These are phyloP conservation scores for Sebastes iracundus DNA, from an alignment of 2,797 vertebrate genomes.

Conservation along the genomic window DNA sequence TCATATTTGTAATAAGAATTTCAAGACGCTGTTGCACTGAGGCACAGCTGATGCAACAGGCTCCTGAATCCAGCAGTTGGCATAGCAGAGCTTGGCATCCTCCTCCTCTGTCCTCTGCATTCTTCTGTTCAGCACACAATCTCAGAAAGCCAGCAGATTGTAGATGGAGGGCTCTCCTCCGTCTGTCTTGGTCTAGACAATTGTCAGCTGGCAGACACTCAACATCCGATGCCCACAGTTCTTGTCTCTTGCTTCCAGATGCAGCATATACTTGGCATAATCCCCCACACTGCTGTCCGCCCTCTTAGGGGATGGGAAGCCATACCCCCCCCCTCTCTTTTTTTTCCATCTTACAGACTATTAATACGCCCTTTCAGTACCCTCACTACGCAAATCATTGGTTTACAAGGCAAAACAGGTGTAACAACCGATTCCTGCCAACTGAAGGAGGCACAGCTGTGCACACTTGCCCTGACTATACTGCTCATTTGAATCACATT, in stretches of 20 bases:
- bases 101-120: constrained; percentile 36
- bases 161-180: constrained; percentile 62
- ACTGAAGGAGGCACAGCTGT: constrained; percentile 60
- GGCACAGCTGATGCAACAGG: constrained; percentile 55
- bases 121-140: constrained; percentile 63
- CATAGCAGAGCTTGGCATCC: constrained; percentile 40
- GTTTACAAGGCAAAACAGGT: constrained; percentile 70
- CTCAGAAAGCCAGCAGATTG: constrained; percentile 67
- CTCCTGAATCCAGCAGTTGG: constrained; percentile 48
- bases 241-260: constrained; percentile 71
- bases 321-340: constrained; percentile 7
- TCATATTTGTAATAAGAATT: constrained; percentile 19
- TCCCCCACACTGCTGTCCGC: constrained; percentile 38
- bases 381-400: constrained; percentile 55
- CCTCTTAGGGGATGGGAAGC: constrained; percentile 36
- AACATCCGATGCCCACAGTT: constrained; percentile 59
- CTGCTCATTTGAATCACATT: constrained; percentile 39
- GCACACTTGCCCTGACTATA: constrained; percentile 19
- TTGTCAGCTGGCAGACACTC: constrained; percentile 70
- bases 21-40: constrained; percentile 36
- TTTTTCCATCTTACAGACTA: constrained; percentile 41
- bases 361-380: constrained; percentile 50
- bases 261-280: constrained; percentile 62
- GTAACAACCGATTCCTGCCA: constrained; percentile 45
- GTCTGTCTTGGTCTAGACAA: constrained; percentile 66